Percentiles rank a stretch among this genome's conserved stretches.
phyloP scores from a whole-genome alignment of 64 coral and sea anemone genomes.

The Platygyra sinensis region DNA sequence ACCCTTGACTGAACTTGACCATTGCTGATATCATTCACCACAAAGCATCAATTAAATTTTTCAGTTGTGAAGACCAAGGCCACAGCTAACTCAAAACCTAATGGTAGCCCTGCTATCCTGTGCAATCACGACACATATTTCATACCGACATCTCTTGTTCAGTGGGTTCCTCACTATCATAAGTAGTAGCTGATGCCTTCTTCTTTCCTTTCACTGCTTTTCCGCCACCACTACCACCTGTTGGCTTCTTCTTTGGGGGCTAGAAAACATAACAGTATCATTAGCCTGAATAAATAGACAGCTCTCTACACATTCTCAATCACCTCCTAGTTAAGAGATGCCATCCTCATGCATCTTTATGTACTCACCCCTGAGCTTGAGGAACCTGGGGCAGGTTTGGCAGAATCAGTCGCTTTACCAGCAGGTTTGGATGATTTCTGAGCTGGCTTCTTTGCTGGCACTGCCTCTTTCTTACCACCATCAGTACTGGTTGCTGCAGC shows the following conservation, averaged over 20 bases:
- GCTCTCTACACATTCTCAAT: no score
- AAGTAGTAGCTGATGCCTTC: conserved; percentile 17
- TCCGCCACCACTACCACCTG: conserved; percentile 12
- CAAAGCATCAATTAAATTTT: no score
- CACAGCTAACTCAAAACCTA: no score
- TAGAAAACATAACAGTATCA: conserved; percentile 20
- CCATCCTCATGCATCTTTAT: no score
- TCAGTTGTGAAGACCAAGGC: no score
- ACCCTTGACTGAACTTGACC: no score
- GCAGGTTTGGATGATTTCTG: conserved; percentile 51
- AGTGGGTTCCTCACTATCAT: conserved; percentile 74
- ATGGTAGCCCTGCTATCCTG: no score
- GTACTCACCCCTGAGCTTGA: not conserved
- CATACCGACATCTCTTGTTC: conserved; percentile 96
- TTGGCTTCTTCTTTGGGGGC: conserved; percentile 79
- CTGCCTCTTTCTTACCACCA: conserved; percentile 73
- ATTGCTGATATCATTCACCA: no score
- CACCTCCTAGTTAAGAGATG: no score
- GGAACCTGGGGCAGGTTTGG: conserved; percentile 52
- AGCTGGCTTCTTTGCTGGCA: conserved; percentile 47
- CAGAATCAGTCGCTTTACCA: conserved; percentile 38
- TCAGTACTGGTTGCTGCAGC: conserved; percentile 34
- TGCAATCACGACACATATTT: not conserved
- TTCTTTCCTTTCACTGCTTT: conserved; percentile 56
- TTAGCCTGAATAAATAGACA: not conserved